Evolutionary conservation across 2,888 invertebrate genomes (phyloP), one percentile per base, ranked within the genome.

Genomic region (Elegia similella): DNA sequence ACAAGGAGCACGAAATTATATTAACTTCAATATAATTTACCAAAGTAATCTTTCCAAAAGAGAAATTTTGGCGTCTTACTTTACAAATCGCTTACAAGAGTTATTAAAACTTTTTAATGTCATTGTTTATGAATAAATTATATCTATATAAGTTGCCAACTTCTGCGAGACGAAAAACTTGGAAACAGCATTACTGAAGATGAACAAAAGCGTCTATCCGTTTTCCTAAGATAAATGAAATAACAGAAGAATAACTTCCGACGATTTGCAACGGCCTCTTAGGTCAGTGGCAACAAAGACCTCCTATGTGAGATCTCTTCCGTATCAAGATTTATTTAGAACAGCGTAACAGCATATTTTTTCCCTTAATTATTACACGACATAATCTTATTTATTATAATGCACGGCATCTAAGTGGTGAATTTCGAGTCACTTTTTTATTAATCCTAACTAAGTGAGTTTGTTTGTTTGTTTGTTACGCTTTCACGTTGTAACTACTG

Each of bases 21-120:
- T 16, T 8, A 10, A 23, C 8, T 16, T 17, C 5, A 44, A 44
- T 16, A 16, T 7, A 43, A 44, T 44, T 7, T 10, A 7, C 16
- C 44, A 32, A 15, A 50, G 50, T 34, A 13, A 34, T 34, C 7
- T 50, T 38, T 23, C 16, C 12, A 70, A 68, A 72, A 72, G 69
- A 70, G 71, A 70, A 70, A 68, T 62, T 59, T 54, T 23, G 67
- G 69, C 63, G 69, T 69, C 59, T 61, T 57, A 56, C 61, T 38
- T 56, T 58, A 56, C 47, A 62, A 63, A 50, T 50, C 50, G 50
- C 50, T 50, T 50, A 50, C 60, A 61, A 44, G 29, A 59, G 55
- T 62, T 62, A 62, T 62, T 62, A 59, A 61, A 59, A 61, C 61
- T 61, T 55, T 55, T 58, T 61, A 59, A 61, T 58, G 48, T 52